Percentiles rank a stretch among this genome's conserved stretches.
Evolutionary conservation across 2,888 invertebrate species (phyloP).

Genomic region (Pseudolycoriella hygida): DNA sequence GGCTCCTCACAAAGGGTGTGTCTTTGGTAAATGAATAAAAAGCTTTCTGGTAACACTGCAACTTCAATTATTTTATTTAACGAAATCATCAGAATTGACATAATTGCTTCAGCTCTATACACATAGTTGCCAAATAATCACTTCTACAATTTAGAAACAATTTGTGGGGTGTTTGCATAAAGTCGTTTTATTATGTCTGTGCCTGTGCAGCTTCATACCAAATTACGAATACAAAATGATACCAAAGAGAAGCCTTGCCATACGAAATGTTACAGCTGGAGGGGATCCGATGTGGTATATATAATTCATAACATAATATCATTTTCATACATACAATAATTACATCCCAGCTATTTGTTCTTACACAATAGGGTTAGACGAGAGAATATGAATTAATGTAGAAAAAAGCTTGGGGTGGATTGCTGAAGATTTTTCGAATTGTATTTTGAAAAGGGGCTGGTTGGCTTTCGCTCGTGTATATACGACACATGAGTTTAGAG

Average conservation of each 20-base stretch:
- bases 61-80: background rate
- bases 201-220: no score
- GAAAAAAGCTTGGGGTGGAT: no score
- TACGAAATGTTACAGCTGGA: no score
- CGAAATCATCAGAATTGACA: background rate
- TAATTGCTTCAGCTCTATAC: background rate
- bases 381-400: no score
- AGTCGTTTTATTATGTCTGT: background rate
- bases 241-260: no score
- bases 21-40: no score
- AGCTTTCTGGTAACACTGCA: background rate
- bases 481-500: no score
- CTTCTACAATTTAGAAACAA: conserved; percentile 4
- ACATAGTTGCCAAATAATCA: conserved; percentile 6
- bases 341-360: conserved; percentile 1
- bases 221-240: no score
- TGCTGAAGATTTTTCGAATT: background rate
- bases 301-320: conserved; percentile 1
- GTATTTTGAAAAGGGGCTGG: background rate
- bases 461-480: no score
- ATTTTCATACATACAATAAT: background rate
- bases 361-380: background rate
- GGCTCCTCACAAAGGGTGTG: no score
- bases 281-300: background rate
- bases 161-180: conserved; percentile 1